phyloP scores from a whole-genome alignment of 2,797 vertebrate species.

The Taenioides sp. region DNA sequence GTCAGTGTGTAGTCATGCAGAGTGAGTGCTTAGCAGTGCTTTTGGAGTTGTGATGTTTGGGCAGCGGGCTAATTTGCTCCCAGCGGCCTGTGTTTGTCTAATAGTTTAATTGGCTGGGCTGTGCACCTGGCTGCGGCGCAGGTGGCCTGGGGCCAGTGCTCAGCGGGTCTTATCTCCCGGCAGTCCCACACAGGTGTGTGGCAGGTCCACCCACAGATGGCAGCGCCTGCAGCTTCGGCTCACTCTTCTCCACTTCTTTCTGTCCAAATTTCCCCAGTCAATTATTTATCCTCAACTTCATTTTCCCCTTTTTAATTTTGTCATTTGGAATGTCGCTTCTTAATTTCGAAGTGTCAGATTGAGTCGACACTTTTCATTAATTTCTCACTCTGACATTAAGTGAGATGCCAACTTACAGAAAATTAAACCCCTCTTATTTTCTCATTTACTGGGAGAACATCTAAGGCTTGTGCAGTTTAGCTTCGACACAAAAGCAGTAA shows the following conservation, averaged over 20 bases:
- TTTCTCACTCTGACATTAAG: slow-evolving; percentile 62
- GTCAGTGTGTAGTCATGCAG: slow-evolving; percentile 53
- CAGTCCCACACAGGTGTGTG: slow-evolving; percentile 79
- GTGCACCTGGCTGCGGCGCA: slow-evolving; percentile 78
- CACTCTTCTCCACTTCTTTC: slow-evolving; percentile 52
- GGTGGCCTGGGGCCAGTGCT: slow-evolving; percentile 74
- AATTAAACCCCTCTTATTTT: slow-evolving; percentile 61
- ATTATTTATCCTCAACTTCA: slow-evolving; percentile 59
- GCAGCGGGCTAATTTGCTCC: slow-evolving; percentile 74
- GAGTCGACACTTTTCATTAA: slow-evolving; percentile 60
- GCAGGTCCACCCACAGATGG: slow-evolving; percentile 77
- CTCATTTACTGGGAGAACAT: slow-evolving; percentile 51
- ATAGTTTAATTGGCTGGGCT: slow-evolving; percentile 80
- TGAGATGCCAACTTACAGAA: slow-evolving; percentile 59
- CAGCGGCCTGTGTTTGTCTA: slow-evolving; percentile 77
- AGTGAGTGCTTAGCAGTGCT: slow-evolving; percentile 58
- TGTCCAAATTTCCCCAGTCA: slow-evolving; percentile 51
- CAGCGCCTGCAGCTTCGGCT: slow-evolving; percentile 65
- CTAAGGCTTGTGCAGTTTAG: slow-evolving; percentile 17
- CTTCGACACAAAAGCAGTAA: slow-evolving; percentile 24
- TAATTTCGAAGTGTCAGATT: slow-evolving; percentile 66
- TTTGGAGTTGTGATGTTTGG: slow-evolving; percentile 66
- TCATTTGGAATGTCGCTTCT: slow-evolving; percentile 57
- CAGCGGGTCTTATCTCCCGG: slow-evolving; percentile 69
- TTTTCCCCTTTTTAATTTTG: slow-evolving; percentile 55